These are phyloP conservation scores for Homarus gammarus DNA, from an alignment of 2,888 invertebrate genomes.

Conservation along the genomic window DNA sequence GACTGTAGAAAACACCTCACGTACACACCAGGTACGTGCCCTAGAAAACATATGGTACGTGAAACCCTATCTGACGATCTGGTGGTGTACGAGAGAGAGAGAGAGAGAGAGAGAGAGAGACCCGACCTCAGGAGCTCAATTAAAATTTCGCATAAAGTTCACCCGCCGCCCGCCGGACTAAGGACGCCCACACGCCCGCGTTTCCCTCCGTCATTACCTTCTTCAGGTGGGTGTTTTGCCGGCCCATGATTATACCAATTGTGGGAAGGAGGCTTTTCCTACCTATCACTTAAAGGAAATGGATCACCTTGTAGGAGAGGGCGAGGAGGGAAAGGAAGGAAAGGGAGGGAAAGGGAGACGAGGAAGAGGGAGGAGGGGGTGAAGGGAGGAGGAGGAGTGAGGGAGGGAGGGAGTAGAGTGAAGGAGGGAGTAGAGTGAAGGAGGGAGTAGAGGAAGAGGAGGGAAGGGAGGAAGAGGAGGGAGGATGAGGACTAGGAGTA, in stretches of 20 bases:
- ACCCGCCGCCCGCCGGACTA: neutral
- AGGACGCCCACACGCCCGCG: slow-evolving; percentile 17
- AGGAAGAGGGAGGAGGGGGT: neutral
- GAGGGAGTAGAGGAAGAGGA: neutral
- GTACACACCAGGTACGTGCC: too few species aligned
- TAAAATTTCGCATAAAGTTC: slow-evolving; percentile 39
- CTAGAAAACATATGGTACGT: too few species aligned
- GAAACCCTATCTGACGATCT: too few species aligned
- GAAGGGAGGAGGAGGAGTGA: neutral
- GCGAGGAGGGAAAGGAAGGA: neutral
- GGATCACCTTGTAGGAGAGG: neutral
- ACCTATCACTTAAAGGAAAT: slow-evolving; percentile 30
- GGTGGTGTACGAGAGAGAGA: too few species aligned
- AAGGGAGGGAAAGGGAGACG: neutral
- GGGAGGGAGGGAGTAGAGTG: neutral
- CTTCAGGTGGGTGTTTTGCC: slow-evolving; percentile 43
- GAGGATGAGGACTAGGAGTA: neutral
- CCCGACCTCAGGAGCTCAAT: neutral
- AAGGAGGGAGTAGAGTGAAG: neutral
- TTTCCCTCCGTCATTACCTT: slow-evolving; percentile 45
- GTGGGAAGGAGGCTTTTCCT: slow-evolving; percentile 13
- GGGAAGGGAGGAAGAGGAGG: neutral
- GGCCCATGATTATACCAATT: slow-evolving; percentile 40
- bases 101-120: neutral
- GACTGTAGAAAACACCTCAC: too few species aligned